Evolutionary conservation across 2,797 vertebrate species (phyloP).

Genomic region (Channa striata): DNA sequence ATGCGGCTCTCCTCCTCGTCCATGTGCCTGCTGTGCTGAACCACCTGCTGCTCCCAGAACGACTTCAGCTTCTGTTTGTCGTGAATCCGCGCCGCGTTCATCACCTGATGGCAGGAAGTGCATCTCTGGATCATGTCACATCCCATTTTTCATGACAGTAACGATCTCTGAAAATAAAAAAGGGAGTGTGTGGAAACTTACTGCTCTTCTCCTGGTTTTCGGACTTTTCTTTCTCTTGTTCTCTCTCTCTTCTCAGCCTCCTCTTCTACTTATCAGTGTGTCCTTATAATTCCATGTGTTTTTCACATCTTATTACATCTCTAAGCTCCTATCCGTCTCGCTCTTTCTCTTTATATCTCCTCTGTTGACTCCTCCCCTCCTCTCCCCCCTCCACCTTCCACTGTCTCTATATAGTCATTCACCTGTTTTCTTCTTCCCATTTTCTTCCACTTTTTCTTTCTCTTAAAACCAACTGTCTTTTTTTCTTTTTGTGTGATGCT

Average conservation of each 20-base stretch:
- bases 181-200: slow-evolving; percentile 14
- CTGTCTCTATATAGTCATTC: not conserved
- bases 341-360: slow-evolving; percentile 22
- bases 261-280: not conserved
- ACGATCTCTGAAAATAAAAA: too few relatives aligned
- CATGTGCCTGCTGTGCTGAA: slow-evolving; percentile 65
- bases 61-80: slow-evolving; percentile 78
- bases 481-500: too few relatives aligned
- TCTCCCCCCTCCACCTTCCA: slow-evolving; percentile 5
- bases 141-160: not conserved
- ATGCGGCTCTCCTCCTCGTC: slow-evolving; percentile 68
- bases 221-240: not conserved
- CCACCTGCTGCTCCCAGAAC: slow-evolving; percentile 82
- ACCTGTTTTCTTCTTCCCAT: not conserved
- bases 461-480: too few relatives aligned
- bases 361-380: slow-evolving; percentile 34
- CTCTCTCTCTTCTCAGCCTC: not conserved
- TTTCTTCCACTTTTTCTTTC: not conserved
- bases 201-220: not conserved
- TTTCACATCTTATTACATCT: not conserved
- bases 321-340: not conserved
- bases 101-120: slow-evolving; percentile 55
- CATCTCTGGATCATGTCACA: not conserved
- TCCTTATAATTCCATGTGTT: not conserved
- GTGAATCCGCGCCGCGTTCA: slow-evolving; percentile 77